Conservation (phyloP, 2,888 invertebrate species). For the Arctia plantaginis region DNA sequence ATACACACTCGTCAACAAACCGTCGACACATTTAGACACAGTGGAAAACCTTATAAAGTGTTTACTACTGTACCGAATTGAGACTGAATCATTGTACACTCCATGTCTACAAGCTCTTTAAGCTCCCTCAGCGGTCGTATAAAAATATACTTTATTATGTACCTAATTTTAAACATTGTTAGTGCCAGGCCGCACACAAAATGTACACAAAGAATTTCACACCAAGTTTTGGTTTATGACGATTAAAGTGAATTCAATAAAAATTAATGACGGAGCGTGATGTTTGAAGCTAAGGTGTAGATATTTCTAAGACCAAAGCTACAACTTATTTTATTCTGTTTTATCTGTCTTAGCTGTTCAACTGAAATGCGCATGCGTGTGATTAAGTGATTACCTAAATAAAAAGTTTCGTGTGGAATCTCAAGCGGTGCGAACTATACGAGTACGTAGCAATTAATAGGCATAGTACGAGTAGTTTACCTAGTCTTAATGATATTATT, state of each 20-base stretch:
- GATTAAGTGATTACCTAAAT: not conserved
- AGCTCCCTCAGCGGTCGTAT: too few relatives aligned
- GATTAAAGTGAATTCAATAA: not conserved
- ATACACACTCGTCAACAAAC: not conserved
- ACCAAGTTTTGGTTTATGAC: not conserved
- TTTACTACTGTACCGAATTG: not conserved
- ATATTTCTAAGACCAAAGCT: not conserved
- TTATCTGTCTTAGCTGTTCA: not conserved
- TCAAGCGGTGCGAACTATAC: not conserved
- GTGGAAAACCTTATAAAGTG: slow-evolving; percentile 10
- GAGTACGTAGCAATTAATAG: not conserved
- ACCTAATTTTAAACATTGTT: too few relatives aligned
- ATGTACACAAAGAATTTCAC: too few relatives aligned
- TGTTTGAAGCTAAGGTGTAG: not conserved
- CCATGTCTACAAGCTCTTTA: not conserved
- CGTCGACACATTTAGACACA: slow-evolving; percentile 1
- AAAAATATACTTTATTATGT: too few relatives aligned
- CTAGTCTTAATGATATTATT: slow-evolving; percentile 1
- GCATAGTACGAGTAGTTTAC: not conserved
- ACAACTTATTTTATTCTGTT: not conserved
- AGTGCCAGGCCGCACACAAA: too few relatives aligned
- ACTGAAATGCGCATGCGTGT: not conserved
- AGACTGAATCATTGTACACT: not conserved
- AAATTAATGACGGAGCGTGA: not conserved
- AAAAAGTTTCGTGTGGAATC: not conserved